Conservation (phyloP, 2,797 vertebrate genomes). For the Spea hammondii region DNA sequence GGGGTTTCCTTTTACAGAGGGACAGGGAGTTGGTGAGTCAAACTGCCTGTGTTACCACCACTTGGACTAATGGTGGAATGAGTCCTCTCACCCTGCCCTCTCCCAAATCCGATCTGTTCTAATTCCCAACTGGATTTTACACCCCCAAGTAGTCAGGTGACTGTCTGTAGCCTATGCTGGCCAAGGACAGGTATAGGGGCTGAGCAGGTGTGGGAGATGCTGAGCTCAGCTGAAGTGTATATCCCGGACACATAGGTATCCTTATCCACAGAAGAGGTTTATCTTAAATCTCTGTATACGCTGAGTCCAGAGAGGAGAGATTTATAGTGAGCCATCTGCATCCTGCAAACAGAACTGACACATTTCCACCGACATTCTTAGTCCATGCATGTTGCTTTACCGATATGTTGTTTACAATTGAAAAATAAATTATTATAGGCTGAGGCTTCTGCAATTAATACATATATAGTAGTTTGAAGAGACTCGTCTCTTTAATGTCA, state of each 20-base stretch:
- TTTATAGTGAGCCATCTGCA: conserved; percentile 41
- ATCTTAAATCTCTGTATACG: conserved; percentile 50
- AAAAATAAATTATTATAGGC: neutral
- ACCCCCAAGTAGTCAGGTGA: conserved; percentile 67
- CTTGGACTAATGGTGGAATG: conserved; percentile 58
- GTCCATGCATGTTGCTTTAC: neutral
- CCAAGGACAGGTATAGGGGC: conserved; percentile 77
- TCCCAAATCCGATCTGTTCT: conserved; percentile 54
- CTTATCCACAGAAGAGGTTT: conserved; percentile 48
- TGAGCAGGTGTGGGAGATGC: conserved; percentile 51
- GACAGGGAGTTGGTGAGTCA: conserved; percentile 50
- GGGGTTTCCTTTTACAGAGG: conserved; percentile 27
- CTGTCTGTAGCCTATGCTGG: conserved; percentile 68
- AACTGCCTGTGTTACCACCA: conserved; percentile 57
- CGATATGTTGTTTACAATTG: neutral
- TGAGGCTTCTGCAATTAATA: too few relatives aligned
- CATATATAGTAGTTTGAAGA: too few relatives aligned
- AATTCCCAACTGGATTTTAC: conserved; percentile 74
- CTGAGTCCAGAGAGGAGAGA: conserved; percentile 47
- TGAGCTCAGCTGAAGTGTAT: conserved; percentile 62
- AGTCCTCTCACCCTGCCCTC: conserved; percentile 59
- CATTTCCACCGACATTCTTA: neutral
- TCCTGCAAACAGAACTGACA: conserved; percentile 18
- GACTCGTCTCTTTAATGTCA: too few relatives aligned
- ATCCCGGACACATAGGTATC: conserved; percentile 22